Evolutionary conservation across 2,113 vertebrate species (phyloP).

Genomic region (Felis chaus): DNA sequence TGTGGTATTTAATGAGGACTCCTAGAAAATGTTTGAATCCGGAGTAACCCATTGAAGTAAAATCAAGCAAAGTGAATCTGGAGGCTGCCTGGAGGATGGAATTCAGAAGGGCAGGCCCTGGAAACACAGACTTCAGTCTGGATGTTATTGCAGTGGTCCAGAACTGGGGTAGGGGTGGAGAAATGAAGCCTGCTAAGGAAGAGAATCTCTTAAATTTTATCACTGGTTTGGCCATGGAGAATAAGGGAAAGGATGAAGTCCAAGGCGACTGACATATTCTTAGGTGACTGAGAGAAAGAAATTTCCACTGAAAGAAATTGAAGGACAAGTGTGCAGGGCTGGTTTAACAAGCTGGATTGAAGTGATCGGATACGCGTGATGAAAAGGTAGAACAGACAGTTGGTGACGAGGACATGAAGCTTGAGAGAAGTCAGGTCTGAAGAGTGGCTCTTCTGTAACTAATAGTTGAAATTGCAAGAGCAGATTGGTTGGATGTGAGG

Average conservation of each 20-base stretch:
- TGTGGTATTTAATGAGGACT: background rate
- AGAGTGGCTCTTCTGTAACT: background rate
- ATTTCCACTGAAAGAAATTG: background rate
- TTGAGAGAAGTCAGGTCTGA: background rate
- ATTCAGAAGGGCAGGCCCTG: background rate
- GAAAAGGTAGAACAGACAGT: background rate
- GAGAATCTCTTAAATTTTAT: background rate
- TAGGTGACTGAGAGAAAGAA: background rate
- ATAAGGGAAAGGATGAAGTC: background rate
- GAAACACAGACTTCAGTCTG: background rate
- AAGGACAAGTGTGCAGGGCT: background rate
- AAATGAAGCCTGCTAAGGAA: background rate
- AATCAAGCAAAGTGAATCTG: background rate
- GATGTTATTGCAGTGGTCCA: background rate
- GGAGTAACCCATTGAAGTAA: background rate
- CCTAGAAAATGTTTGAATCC: background rate
- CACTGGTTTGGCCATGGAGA: background rate
- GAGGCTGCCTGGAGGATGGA: background rate
- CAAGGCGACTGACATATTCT: background rate
- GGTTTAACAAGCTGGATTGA: background rate
- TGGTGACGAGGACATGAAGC: background rate
- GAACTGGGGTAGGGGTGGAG: background rate
- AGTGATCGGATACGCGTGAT: background rate
- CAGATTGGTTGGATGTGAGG: background rate
- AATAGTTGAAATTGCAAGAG: background rate